Evolutionary conservation across 2,888 invertebrate species (phyloP).

Genomic region (Agapostemon virescens): DNA sequence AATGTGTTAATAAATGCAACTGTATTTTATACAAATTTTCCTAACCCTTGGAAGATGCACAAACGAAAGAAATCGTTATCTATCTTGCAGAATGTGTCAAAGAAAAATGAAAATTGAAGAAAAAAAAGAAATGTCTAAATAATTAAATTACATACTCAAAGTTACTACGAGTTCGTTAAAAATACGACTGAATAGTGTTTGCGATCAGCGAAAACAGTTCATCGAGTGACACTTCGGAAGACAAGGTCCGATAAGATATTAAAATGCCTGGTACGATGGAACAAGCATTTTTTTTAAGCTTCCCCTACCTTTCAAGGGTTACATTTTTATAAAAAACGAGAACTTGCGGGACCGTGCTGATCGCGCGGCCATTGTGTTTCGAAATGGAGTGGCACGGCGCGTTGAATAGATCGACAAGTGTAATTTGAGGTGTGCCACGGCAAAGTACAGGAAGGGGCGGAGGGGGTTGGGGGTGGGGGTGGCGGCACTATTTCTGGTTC

Average conservation of each 20-base stretch:
- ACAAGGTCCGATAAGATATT: background rate
- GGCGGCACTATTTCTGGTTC: background rate
- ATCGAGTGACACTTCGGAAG: background rate
- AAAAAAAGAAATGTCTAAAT: no score
- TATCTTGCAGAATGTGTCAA: no score
- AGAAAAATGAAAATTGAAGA: no score
- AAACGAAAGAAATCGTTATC: no score
- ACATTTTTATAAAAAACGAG: background rate
- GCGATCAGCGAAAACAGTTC: background rate
- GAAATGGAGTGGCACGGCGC: background rate
- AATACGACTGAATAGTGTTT: background rate
- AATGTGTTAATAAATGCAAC: no score
- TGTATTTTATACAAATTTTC: no score
- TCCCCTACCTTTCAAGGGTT: background rate
- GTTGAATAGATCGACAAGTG: constrained; percentile 13
- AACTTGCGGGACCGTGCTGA: background rate
- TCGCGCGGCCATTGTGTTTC: constrained; percentile 8
- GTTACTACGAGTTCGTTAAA: background rate
- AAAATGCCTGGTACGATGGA: background rate
- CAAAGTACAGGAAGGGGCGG: no score
- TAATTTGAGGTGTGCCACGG: background rate
- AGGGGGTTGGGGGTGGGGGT: background rate
- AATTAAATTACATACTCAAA: background rate
- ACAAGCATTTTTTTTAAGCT: background rate
- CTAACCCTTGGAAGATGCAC: no score